A percentile compares a stretch with the other conserved stretches of the same genome.
phyloP scores from a whole-genome alignment of 1,140 invertebrate species.

The Cotesia vestalis region DNA sequence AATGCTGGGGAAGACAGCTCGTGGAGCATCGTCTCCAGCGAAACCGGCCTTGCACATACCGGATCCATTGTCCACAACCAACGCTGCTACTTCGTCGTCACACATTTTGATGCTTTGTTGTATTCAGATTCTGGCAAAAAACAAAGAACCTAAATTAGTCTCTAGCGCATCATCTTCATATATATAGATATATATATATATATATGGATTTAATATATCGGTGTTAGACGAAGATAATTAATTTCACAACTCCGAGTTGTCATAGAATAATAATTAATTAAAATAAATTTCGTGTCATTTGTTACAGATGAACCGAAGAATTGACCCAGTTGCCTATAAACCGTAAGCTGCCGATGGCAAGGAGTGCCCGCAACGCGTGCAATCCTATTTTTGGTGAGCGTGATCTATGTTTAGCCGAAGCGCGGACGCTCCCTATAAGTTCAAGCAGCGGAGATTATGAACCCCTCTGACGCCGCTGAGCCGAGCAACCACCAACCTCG shows the following conservation, averaged over 20 bases:
- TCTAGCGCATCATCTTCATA: no score
- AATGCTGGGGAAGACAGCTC: constrained; percentile 88
- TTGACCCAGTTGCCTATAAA: constrained; percentile 65
- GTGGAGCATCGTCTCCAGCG: constrained; percentile 86
- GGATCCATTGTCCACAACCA: constrained; percentile 88
- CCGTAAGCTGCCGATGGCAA: constrained; percentile 43
- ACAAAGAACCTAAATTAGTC: neutral
- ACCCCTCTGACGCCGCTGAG: constrained; percentile 44
- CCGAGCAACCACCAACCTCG: constrained; percentile 16
- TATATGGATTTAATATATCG: no score
- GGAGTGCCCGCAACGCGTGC: constrained; percentile 47
- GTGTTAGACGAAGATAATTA: no score
- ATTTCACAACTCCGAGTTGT: neutral
- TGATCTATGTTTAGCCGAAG: constrained; percentile 62
- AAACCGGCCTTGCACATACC: constrained; percentile 94
- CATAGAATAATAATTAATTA: neutral
- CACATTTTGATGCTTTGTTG: constrained; percentile 72
- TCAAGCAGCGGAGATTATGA: constrained; percentile 61
- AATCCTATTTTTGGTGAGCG: constrained; percentile 59
- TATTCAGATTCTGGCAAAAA: constrained; percentile 28
- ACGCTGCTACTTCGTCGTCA: constrained; percentile 88
- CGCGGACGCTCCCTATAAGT: constrained; percentile 65
- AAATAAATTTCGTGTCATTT: constrained; percentile 25
- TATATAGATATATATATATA: no score
- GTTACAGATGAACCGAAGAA: constrained; percentile 48